Evolutionary conservation across 2,797 vertebrate species (phyloP).

Genomic region (Gobio occitaniae): DNA sequence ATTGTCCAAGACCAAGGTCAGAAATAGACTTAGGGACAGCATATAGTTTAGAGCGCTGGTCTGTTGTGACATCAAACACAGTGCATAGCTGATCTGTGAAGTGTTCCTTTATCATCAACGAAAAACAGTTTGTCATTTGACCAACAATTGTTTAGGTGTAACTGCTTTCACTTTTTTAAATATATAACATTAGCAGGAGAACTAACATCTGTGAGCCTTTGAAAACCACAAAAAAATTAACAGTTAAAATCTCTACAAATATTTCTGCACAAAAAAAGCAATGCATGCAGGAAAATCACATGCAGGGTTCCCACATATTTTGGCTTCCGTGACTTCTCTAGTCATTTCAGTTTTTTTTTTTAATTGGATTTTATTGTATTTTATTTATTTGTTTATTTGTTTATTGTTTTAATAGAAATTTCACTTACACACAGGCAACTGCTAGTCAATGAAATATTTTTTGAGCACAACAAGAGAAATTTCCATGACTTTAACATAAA

Average conservation of each 20-base stretch:
- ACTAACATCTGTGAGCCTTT: not conserved
- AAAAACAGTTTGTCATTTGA: not conserved
- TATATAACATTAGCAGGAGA: not conserved
- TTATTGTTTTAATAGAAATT: not conserved
- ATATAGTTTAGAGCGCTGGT: not conserved
- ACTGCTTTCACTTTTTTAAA: not conserved
- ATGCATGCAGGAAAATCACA: slow-evolving; percentile 76
- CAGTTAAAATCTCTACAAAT: not conserved
- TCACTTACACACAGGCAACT: not conserved
- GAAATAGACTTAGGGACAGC: not conserved
- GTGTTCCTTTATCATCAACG: no score
- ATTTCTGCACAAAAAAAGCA: slow-evolving; percentile 29
- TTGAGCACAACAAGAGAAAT: not conserved
- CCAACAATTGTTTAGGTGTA: not conserved
- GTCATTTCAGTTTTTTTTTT: not conserved
- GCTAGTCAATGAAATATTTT: not conserved
- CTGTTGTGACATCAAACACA: not conserved
- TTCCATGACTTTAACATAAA: not conserved
- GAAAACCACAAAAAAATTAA: not conserved
- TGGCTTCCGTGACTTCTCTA: not conserved
- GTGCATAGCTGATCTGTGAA: not conserved
- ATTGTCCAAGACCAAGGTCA: not conserved
- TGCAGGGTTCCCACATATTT: slow-evolving; percentile 55
- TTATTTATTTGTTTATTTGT: not conserved
- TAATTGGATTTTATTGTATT: no score